These are phyloP conservation scores for Helarctos malayanus DNA, from an alignment of 2,797 vertebrate species.

Conservation along the genomic window DNA sequence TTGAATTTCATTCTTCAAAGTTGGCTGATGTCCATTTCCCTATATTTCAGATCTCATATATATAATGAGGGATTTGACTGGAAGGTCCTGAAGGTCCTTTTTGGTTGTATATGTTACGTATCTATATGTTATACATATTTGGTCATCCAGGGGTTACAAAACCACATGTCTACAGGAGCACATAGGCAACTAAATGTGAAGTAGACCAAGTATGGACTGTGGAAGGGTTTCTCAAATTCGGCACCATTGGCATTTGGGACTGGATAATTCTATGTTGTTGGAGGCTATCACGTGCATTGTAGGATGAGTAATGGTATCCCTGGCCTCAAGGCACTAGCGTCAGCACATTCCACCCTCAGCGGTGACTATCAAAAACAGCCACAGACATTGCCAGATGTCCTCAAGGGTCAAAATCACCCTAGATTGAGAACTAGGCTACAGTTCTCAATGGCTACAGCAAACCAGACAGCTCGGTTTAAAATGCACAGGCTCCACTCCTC, in stretches of 20 bases:
- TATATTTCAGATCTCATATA: background rate
- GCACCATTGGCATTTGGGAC: background rate
- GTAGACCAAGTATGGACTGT: background rate
- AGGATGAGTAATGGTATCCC: background rate
- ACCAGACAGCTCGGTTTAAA: background rate
- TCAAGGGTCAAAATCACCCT: background rate
- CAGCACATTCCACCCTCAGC: fast-evolving
- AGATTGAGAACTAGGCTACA: background rate
- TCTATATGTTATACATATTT: background rate
- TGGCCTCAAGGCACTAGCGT: background rate
- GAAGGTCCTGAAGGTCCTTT: background rate
- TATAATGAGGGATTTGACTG: background rate
- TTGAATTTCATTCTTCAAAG: background rate
- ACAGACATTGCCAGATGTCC: background rate
- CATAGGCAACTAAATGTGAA: background rate
- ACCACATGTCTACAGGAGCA: background rate
- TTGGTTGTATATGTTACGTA: background rate
- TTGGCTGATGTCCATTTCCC: background rate
- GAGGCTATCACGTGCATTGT: background rate
- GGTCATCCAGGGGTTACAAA: background rate
- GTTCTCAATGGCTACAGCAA: background rate
- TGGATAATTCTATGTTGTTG: background rate
- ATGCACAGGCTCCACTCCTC: background rate
- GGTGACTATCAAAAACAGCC: background rate
- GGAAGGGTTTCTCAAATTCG: background rate